Evolutionary conservation across 2,113 vertebrate species (phyloP), one percentile per base, ranked within the genome.

Genomic region (western clawed frog (Xenopus tropicalis)): DNA sequence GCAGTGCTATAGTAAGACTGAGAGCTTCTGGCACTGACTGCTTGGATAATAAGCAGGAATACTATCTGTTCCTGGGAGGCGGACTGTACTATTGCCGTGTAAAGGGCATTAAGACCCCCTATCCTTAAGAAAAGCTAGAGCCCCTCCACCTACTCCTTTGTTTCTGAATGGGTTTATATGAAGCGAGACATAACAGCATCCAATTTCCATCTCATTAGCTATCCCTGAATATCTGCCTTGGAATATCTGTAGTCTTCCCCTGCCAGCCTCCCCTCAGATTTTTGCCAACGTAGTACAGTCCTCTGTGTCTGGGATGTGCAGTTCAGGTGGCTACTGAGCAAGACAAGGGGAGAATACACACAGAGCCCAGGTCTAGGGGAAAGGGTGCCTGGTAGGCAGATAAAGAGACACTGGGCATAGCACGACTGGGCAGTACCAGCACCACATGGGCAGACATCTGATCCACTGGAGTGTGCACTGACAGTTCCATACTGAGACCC

Each of bases 231-330:
- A 12, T 6, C 12, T 37, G 72, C 22, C 65, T 22, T 20, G 14
- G 65, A 57, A 59, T 59, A 66, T 23, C 9, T 46, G 44, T 74
- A 7, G 48, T 42, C 56, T 52, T 29, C 64, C 58, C 22, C 56
- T 61, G 23, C 17, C 43, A 68, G 64, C 1, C 72, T 67, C 72
- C 72, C 72, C 66, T 69, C 66, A 42, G n/a, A 48, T 69, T 57
- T 11, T 57, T 23, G 72, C 57, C 51, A 43, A 20, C 54, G 25
- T 75, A 69, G 72, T 75, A 75, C 48, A 52, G 3, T 75, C 72
- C 72, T 62, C 57, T 22, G 54, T 75, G 72, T 75, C 72, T 75
- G 72, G 72, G 65, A 75, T 75, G 72, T 68, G 57, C 66, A 69
- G 46, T 75, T 69, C 72, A 75, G 72, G 72, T 75, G 66, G 64